These are phyloP conservation scores for Odontesthes bonariensis DNA, from an alignment of 2,113 vertebrate species.

Conservation along the genomic window DNA sequence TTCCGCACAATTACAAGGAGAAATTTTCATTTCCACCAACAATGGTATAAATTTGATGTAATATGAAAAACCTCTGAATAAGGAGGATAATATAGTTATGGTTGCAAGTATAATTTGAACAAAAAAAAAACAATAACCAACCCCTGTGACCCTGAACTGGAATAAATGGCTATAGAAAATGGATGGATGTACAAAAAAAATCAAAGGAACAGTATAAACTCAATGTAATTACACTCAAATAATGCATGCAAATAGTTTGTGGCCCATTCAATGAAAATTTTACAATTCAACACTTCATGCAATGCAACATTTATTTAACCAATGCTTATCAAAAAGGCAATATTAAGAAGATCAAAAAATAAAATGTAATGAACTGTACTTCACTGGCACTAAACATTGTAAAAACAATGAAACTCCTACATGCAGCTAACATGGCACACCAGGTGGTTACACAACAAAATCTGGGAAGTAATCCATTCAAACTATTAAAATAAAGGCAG, in stretches of 20 bases:
- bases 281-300: not conserved
- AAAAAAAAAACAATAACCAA: not conserved
- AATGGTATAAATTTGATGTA: not conserved
- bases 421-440: not conserved
- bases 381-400: not conserved
- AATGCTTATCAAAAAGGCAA: not conserved
- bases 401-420: not conserved
- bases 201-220: not conserved
- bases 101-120: not conserved
- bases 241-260: not conserved
- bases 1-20: not conserved
- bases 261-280: not conserved
- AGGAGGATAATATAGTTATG: not conserved
- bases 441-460: not conserved
- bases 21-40: not conserved
- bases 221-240: too few species aligned
- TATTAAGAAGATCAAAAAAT: not conserved
- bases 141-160: too few species aligned
- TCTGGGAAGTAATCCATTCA: not conserved
- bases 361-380: too few species aligned
- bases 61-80: not conserved
- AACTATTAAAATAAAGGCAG: not conserved
- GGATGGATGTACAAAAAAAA: not conserved
- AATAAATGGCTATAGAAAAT: not conserved
- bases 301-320: not conserved